phyloP scores from a whole-genome alignment of 2,888 invertebrate species.

The Luperina testacea region DNA sequence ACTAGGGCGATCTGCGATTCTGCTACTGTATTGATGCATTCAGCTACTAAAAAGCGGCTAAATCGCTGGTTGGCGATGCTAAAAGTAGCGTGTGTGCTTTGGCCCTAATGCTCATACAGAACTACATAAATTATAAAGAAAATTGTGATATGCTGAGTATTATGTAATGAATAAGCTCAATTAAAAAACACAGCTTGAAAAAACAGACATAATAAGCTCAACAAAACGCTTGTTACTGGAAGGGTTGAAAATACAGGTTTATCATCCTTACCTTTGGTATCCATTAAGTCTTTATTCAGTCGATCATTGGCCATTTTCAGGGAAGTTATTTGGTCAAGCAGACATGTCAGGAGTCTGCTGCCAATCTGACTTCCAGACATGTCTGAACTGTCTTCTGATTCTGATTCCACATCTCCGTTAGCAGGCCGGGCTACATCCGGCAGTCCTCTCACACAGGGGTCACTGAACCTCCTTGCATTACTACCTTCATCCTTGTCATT shows the following conservation, averaged over 20 bases:
- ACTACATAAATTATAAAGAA: not conserved
- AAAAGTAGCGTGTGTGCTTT: too few relatives aligned
- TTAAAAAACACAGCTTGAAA: not conserved
- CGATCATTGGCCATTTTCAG: constrained; percentile 93
- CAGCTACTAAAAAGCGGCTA: too few relatives aligned
- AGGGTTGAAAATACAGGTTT: not conserved
- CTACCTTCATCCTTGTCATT: constrained; percentile 89
- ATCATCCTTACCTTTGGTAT: constrained; percentile 91
- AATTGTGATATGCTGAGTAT: not conserved
- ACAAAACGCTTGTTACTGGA: not conserved
- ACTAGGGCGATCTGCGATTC: not conserved
- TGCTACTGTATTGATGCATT: too few relatives aligned
- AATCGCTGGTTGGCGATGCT: too few relatives aligned
- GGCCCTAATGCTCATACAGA: too few relatives aligned
- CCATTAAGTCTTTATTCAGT: constrained; percentile 93
- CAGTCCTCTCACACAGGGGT: constrained; percentile 91
- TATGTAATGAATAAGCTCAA: not conserved
- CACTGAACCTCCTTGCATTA: constrained; percentile 91
- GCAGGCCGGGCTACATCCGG: constrained; percentile 83
- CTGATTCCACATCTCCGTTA: constrained; percentile 88
- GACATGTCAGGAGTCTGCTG: constrained; percentile 90
- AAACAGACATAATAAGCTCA: not conserved
- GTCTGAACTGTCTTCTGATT: constrained; percentile 89
- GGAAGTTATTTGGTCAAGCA: constrained; percentile 93
- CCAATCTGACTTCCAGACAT: constrained; percentile 89